A percentile compares a stretch with the other conserved stretches of the same genome.
Evolutionary conservation across 1,140 invertebrate species (phyloP).

Genomic region (Scaptomyza hsui): DNA sequence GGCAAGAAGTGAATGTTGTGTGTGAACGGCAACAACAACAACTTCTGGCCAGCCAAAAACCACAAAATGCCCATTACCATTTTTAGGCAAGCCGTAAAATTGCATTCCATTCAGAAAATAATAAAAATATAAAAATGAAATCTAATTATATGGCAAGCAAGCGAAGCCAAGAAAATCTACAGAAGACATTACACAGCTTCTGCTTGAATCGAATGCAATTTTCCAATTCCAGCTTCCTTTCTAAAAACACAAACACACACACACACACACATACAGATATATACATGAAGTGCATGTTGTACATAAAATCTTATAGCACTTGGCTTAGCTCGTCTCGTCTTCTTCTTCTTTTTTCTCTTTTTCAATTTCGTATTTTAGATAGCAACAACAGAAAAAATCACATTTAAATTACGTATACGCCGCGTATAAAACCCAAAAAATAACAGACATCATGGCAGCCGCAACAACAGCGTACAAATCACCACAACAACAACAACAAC

Average conservation of each 20-base stretch:
- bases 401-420: slow-evolving; percentile 74
- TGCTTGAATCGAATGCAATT: slow-evolving; percentile 17
- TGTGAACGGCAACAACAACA: not conserved
- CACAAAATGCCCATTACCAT: slow-evolving; percentile 46
- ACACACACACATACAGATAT: not conserved
- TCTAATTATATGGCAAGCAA: slow-evolving; percentile 49
- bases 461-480: slow-evolving; percentile 62
- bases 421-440: slow-evolving; percentile 60
- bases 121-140: slow-evolving; percentile 63
- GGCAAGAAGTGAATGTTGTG: slow-evolving; percentile 57
- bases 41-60: slow-evolving; percentile 1
- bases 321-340: slow-evolving; percentile 43
- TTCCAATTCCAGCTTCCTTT: slow-evolving; percentile 60
- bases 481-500: slow-evolving; percentile 46
- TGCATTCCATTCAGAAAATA: slow-evolving; percentile 25
- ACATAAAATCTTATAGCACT: slow-evolving; percentile 44
- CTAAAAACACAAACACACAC: slow-evolving; percentile 49
- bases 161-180: slow-evolving; percentile 18
- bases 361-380: slow-evolving; percentile 68
- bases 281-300: slow-evolving; percentile 12
- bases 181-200: slow-evolving; percentile 30
- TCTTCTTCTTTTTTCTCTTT: slow-evolving; percentile 16
- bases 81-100: slow-evolving; percentile 36
- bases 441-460: slow-evolving; percentile 71
- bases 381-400: slow-evolving; percentile 48